Evolutionary conservation across 2,888 invertebrate species (phyloP), one percentile per base, ranked within the genome.

Genomic region (Lepetodrilus schrolli): DNA sequence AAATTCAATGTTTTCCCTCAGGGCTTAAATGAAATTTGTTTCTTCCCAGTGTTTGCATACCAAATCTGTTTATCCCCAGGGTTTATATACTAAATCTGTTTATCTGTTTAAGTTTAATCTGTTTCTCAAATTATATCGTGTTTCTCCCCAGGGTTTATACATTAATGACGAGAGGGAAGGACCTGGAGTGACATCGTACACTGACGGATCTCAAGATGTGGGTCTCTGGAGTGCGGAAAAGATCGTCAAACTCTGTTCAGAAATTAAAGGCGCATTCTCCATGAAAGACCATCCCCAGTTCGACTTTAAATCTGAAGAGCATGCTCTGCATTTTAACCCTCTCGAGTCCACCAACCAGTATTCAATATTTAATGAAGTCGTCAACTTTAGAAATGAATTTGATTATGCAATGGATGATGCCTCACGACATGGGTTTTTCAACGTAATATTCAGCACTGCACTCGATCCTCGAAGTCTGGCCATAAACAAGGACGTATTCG

Each of bases 81-180:
- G n/a, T n/a, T n/a, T n/a, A n/a, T n/a, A n/a, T n/a, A n/a, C n/a
- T n/a, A n/a, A n/a, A n/a, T n/a, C n/a, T n/a, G n/a, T n/a, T n/a
- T n/a, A n/a, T n/a, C n/a, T n/a, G n/a, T n/a, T n/a, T n/a, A n/a
- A n/a, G n/a, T n/a, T n/a, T n/a, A n/a, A n/a, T n/a, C n/a, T n/a
- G n/a, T n/a, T n/a, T n/a, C n/a, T n/a, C n/a, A n/a, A n/a, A n/a
- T n/a, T n/a, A n/a, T n/a, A n/a, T n/a, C n/a, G n/a, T n/a, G n/a
- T n/a, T n/a, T n/a, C n/a, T n/a, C n/a, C n/a, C 17, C 72, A 90
- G 90, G 90, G 90, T 51, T 74, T 90, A 36, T 90, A 90, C 78
- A 85, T 84, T 70, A 83, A 86, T 13, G 90, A 89, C 76, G 88
- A 90, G 66, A 74, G 90, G 66, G 82, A 86, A 65, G 90, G 90